Evolutionary conservation across 1,140 invertebrate species (phyloP).

Genomic region (Hestina assimilis): DNA sequence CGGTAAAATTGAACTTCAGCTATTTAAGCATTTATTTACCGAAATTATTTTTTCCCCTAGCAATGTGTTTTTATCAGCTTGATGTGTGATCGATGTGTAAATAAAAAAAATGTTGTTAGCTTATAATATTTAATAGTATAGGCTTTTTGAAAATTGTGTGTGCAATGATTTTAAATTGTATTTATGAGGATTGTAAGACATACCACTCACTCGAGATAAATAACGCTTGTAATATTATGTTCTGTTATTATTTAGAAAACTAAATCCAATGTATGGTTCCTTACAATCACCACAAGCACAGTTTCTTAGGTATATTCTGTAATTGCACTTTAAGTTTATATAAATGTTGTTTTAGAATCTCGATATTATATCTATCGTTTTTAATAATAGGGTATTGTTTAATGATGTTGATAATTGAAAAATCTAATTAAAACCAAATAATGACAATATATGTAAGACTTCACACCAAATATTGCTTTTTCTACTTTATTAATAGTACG

Average conservation of each 20-base stretch:
- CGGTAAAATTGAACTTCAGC: too few species aligned
- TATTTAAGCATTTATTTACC: too few species aligned
- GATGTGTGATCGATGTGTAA: conserved; percentile 8
- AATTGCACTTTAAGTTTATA: background rate
- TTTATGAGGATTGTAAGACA: background rate
- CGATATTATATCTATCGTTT: background rate
- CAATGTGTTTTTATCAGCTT: background rate
- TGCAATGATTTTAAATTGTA: background rate
- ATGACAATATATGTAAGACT: conserved; percentile 13
- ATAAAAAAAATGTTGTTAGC: conserved; percentile 9
- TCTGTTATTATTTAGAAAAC: too few species aligned
- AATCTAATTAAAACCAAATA: conserved; percentile 3
- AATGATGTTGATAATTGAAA: conserved; percentile 7
- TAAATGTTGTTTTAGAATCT: background rate
- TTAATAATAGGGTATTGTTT: background rate
- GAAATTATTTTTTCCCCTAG: too few species aligned
- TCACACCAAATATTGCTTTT: background rate
- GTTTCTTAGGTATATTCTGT: background rate
- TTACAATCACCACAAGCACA: background rate
- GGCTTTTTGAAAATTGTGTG: background rate
- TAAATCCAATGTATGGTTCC: background rate
- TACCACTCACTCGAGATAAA: too few species aligned
- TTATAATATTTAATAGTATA: conserved; percentile 3
- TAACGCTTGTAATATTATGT: too few species aligned
- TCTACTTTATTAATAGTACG: background rate